A percentile compares a stretch with the other conserved stretches of the same genome.
Conservation (phyloP, 2,113 vertebrate genomes). For the Microcebus lehilahytsara region DNA sequence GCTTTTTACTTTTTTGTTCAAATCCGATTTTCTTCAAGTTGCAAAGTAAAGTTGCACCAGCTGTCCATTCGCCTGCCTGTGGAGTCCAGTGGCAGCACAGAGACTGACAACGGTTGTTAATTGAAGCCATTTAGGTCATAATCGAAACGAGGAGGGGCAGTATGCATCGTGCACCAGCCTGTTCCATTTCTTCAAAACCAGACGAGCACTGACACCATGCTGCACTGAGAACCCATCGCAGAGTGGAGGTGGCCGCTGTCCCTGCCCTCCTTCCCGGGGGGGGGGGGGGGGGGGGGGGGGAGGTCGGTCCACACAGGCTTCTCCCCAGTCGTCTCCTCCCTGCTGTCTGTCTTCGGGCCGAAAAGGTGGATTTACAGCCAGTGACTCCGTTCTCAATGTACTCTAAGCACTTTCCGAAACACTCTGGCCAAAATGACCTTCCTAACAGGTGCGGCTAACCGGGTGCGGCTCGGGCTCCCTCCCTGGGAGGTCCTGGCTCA, state of each 20-base stretch:
- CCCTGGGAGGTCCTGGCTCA: not conserved
- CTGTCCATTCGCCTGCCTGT: not conserved
- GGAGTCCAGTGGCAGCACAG: not conserved
- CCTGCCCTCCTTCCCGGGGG: not conserved
- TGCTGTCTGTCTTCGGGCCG: not conserved
- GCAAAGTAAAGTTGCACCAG: not conserved
- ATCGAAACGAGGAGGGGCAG: not conserved
- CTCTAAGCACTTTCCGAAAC: not conserved
- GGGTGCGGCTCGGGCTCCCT: not conserved
- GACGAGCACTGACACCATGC: not conserved
- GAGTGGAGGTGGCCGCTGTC: fast-evolving
- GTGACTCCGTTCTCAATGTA: not conserved
- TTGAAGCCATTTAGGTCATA: not conserved
- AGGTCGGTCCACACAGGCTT: not conserved
- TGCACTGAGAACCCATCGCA: not conserved
- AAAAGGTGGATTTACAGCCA: not conserved
- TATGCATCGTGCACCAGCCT: not conserved
- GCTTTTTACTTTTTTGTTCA: not conserved
- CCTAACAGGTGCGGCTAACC: too few relatives aligned
- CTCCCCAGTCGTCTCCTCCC: not conserved
- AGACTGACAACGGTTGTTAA: not conserved
- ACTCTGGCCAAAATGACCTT: not conserved
- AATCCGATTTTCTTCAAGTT: not conserved
- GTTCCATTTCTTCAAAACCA: not conserved
- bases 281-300: too few relatives aligned